A percentile compares a stretch with the other conserved stretches of the same genome.
Evolutionary conservation across 2,113 vertebrate genomes (phyloP).

Genomic region (Syngnathus typhle): DNA sequence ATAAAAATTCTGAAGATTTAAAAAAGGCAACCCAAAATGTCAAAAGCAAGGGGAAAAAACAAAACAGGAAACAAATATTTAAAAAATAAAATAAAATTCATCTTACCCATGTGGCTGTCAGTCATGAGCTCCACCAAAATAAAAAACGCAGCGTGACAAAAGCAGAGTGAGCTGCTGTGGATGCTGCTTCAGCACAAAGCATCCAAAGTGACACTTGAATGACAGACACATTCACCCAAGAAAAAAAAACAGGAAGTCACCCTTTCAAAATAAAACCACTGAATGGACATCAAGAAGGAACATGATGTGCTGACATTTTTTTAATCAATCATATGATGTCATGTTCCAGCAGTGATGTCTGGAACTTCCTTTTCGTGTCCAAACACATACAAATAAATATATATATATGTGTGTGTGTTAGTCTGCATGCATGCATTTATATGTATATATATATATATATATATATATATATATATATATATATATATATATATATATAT

Average conservation of each 20-base stretch:
- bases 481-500: no score
- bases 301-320: not conserved
- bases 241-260: not conserved
- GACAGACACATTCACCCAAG: not conserved
- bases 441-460: no score
- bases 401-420: no score
- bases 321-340: not conserved
- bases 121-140: conserved; percentile 45
- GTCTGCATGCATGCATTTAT: no score
- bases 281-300: not conserved
- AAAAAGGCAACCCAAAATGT: no score
- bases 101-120: conserved; percentile 60
- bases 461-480: no score
- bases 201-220: not conserved
- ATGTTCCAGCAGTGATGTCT: not conserved
- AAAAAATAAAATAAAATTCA: not conserved
- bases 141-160: not conserved
- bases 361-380: not conserved
- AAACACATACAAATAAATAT: not conserved
- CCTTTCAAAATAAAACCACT: not conserved
- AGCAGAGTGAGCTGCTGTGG: not conserved
- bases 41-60: not conserved
- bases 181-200: not conserved
- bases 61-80: not conserved
- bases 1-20: no score